These are phyloP conservation scores for Hydrozoanthus tunicans DNA, from an alignment of 64 coral and sea anemone genomes.

Conservation along the genomic window DNA sequence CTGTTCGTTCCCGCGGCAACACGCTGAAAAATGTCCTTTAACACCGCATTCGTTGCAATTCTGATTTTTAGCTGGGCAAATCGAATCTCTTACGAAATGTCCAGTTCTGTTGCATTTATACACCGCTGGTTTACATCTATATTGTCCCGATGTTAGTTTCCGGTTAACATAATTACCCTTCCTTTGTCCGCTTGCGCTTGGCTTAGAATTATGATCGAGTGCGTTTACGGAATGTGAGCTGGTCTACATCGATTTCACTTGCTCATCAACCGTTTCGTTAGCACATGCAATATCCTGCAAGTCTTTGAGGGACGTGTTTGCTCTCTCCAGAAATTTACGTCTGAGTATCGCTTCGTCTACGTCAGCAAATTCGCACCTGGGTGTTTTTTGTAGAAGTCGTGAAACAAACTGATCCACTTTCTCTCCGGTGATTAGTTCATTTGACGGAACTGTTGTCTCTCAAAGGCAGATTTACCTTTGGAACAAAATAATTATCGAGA, in stretches of 20 bases:
- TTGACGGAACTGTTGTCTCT: constrained; percentile 48
- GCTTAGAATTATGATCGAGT: constrained; percentile 34
- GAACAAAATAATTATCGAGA: background rate
- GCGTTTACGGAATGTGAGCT: constrained; percentile 43
- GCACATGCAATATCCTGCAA: constrained; percentile 56
- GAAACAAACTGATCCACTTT: background rate
- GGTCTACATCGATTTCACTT: constrained; percentile 54
- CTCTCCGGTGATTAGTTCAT: constrained; percentile 3
- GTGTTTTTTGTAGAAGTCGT: constrained; percentile 23
- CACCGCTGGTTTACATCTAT: background rate
- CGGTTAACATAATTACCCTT: background rate
- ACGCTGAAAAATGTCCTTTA: constrained; percentile 49
- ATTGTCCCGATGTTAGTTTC: background rate
- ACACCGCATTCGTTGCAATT: constrained; percentile 45
- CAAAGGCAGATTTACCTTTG: constrained; percentile 48
- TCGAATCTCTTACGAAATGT: constrained; percentile 39
- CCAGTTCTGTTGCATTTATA: constrained; percentile 44
- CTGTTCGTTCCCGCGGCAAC: constrained; percentile 15
- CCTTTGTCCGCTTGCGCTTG: constrained; percentile 5
- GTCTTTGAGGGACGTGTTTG: constrained; percentile 52
- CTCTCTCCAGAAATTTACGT: constrained; percentile 49
- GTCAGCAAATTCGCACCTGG: constrained; percentile 10
- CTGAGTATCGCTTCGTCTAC: background rate
- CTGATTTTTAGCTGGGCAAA: constrained; percentile 29
- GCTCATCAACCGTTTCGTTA: constrained; percentile 53